phyloP scores from a whole-genome alignment of 2,888 invertebrate genomes.

The Caenorhabditis sp. region DNA sequence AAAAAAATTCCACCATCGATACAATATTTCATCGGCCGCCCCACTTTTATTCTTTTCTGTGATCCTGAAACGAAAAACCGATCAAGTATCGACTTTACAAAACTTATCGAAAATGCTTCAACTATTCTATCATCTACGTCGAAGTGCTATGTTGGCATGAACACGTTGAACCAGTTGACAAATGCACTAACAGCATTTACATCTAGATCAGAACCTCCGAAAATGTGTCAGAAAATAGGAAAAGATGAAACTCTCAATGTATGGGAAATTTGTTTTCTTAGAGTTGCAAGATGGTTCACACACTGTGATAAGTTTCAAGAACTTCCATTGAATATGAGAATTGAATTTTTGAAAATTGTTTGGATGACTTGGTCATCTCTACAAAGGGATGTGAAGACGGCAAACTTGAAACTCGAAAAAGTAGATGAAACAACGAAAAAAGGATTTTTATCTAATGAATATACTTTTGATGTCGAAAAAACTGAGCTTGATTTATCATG shows the following conservation, averaged over 20 bases:
- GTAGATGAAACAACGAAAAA: background rate
- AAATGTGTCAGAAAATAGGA: background rate
- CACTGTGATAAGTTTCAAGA: conserved; percentile 7
- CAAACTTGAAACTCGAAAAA: background rate
- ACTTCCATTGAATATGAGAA: background rate
- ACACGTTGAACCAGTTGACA: background rate
- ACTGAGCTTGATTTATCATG: conserved; percentile 21
- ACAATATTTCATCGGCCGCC: conserved; percentile 1
- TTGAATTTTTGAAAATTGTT: conserved; percentile 3
- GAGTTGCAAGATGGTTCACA: conserved; percentile 7
- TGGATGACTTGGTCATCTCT: conserved; percentile 4
- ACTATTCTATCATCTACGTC: background rate
- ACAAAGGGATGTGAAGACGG: conserved; percentile 1
- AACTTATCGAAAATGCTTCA: background rate
- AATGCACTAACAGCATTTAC: background rate
- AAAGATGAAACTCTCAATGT: background rate
- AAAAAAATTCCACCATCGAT: background rate
- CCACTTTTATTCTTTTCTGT: background rate
- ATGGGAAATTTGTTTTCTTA: background rate
- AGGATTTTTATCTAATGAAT: background rate
- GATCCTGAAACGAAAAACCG: background rate
- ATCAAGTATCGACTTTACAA: background rate
- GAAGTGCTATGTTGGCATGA: too few relatives aligned
- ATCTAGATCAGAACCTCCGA: too few relatives aligned
- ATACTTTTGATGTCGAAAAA: background rate